Conservation (phyloP, 2,113 vertebrate genomes). For the Pelusios castaneus region DNA sequence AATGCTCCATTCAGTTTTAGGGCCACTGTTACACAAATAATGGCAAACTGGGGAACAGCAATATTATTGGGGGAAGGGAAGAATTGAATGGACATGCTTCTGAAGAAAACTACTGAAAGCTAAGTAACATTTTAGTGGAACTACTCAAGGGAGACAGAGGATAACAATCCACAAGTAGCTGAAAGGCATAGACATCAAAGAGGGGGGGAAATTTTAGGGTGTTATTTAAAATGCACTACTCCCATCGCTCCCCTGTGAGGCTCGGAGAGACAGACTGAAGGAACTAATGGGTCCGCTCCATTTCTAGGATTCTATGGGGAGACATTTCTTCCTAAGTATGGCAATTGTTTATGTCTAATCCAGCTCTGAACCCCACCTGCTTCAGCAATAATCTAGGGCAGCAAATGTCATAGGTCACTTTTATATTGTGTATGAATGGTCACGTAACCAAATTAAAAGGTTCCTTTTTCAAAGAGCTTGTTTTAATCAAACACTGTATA, state of each 20-base stretch:
- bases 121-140: not conserved
- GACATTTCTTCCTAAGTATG: not conserved
- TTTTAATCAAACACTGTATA: not conserved
- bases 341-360: not conserved
- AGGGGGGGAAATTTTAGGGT: not conserved
- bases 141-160: not conserved
- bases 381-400: fast-evolving
- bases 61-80: not conserved
- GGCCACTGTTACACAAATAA: not conserved
- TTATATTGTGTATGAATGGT: not conserved
- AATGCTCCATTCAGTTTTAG: not conserved
- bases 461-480: not conserved
- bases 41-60: not conserved
- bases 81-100: not conserved
- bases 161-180: fast-evolving
- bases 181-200: not conserved
- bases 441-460: fast-evolving
- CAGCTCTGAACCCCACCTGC: not conserved
- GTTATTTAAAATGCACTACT: not conserved
- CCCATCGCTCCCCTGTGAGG: not conserved
- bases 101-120: not conserved
- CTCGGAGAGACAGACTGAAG: not conserved
- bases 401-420: fast-evolving
- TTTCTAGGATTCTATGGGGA: not conserved
- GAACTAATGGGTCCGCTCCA: not conserved